phyloP scores from a whole-genome alignment of 2,797 vertebrate species.

The Decapterus maruadsi region DNA sequence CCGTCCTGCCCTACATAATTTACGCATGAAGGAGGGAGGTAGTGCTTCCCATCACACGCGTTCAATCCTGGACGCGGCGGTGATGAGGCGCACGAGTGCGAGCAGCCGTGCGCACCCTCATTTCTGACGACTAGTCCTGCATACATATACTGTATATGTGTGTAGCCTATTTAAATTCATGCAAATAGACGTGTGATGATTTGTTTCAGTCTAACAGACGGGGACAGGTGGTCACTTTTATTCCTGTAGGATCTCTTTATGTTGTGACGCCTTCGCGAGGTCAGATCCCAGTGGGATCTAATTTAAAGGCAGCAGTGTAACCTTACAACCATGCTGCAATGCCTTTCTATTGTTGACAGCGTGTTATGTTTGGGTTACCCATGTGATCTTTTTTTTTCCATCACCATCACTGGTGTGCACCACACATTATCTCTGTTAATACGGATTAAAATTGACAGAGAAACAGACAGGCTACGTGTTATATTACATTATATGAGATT shows the following conservation, averaged over 20 bases:
- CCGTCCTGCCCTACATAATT: slow-evolving; percentile 81
- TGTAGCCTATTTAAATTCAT: neutral
- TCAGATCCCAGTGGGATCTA: neutral
- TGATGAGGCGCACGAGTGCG: slow-evolving; percentile 60
- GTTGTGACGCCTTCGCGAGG: neutral
- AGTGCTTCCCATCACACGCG: slow-evolving; percentile 69
- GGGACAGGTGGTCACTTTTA: too few relatives aligned
- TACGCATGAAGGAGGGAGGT: slow-evolving; percentile 78
- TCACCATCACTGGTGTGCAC: slow-evolving; percentile 6
- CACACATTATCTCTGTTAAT: neutral
- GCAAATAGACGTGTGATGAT: neutral
- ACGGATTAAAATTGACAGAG: too few relatives aligned
- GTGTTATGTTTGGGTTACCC: slow-evolving; percentile 8
- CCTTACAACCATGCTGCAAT: slow-evolving; percentile 5
- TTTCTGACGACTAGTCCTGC: neutral
- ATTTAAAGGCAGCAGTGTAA: neutral
- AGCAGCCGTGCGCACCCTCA: slow-evolving; percentile 28
- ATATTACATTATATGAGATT: neutral
- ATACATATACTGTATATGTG: neutral
- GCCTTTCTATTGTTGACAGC: neutral
- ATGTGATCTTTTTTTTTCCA: slow-evolving; percentile 37
- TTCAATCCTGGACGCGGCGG: slow-evolving; percentile 49
- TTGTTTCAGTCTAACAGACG: neutral
- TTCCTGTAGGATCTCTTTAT: neutral
- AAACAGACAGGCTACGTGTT: too few relatives aligned